Percentiles rank a stretch among this genome's conserved stretches.
Evolutionary conservation across 2,888 invertebrate species (phyloP).

Genomic region (Synanthedon andrenaeformis): DNA sequence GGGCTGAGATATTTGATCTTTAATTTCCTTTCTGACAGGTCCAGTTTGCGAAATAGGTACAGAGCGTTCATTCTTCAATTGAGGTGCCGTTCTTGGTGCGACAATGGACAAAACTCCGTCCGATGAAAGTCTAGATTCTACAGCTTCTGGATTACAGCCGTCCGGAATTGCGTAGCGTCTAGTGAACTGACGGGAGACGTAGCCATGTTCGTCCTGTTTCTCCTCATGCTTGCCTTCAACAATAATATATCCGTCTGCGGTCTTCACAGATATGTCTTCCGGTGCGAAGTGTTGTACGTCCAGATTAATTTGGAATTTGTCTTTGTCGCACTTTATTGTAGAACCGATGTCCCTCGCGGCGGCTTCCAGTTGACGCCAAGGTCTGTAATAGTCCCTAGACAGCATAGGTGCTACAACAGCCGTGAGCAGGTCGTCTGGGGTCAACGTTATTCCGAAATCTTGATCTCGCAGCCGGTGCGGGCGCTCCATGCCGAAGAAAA

Average conservation of each 20-base stretch:
- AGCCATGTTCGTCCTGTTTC: conserved; percentile 78
- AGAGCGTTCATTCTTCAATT: conserved; percentile 45
- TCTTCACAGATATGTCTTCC: conserved; percentile 79
- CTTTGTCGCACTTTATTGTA: conserved; percentile 56
- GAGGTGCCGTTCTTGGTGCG: conserved; percentile 58
- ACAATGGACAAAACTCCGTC: conserved; percentile 78
- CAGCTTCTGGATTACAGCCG: conserved; percentile 74
- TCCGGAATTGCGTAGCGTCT: conserved; percentile 79
- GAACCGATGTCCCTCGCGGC: conserved; percentile 55
- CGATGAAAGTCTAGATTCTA: conserved; percentile 77
- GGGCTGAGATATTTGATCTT: conserved; percentile 38
- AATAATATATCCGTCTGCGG: conserved; percentile 73
- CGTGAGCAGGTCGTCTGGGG: conserved; percentile 45
- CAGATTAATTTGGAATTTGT: conserved; percentile 73
- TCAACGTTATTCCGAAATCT: conserved; percentile 50
- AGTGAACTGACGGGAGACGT: conserved; percentile 77
- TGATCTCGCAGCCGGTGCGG: conserved; percentile 47
- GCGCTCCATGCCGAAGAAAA: conserved; percentile 24
- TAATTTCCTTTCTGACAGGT: conserved; percentile 56
- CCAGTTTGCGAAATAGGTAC: conserved; percentile 72
- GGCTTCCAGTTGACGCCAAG: conserved; percentile 42
- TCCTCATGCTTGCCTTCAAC: conserved; percentile 83
- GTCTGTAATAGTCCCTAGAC: conserved; percentile 35
- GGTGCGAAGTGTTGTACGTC: conserved; percentile 82
- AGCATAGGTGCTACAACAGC: conserved; percentile 26